Conservation (phyloP, 2,797 vertebrate genomes). For the Anabas testudineus region DNA sequence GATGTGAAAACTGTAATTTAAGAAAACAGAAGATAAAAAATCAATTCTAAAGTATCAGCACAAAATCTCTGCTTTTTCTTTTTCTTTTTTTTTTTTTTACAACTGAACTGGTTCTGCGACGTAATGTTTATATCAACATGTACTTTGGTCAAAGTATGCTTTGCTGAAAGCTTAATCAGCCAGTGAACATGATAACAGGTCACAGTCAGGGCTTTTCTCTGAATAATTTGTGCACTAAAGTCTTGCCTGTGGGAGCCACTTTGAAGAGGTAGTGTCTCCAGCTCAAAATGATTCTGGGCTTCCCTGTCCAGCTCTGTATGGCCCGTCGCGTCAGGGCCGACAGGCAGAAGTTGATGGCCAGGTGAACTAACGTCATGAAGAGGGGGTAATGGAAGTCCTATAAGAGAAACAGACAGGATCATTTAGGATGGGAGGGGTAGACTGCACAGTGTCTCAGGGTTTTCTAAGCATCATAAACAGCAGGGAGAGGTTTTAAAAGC, state of each 20-base stretch:
- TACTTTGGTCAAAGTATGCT: constrained; percentile 53
- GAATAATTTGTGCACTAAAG: not conserved
- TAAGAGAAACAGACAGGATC: constrained; percentile 1
- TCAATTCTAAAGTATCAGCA: not conserved
- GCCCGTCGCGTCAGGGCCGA: constrained; percentile 83
- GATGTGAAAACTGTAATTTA: no score
- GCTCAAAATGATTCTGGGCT: constrained; percentile 84
- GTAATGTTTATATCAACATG: constrained; percentile 14
- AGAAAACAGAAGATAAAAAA: not conserved
- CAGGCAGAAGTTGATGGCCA: constrained; percentile 89
- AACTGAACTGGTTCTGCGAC: not conserved
- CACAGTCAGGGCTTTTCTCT: not conserved
- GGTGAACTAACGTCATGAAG: constrained; percentile 93
- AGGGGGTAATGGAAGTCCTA: constrained; percentile 93
- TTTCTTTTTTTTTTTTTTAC: not conserved
- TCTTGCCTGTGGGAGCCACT: constrained; percentile 90
- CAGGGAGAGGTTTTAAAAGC: no score
- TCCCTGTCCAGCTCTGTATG: constrained; percentile 85
- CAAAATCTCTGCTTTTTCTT: not conserved
- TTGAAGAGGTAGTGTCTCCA: constrained; percentile 89
- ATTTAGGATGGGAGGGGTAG: not conserved
- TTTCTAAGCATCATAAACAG: no score
- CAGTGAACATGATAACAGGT: constrained; percentile 27
- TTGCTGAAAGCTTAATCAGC: not conserved
- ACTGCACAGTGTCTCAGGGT: no score